Evolutionary conservation across 2,888 invertebrate species (phyloP).

Genomic region (Diachrysia chrysitis): DNA sequence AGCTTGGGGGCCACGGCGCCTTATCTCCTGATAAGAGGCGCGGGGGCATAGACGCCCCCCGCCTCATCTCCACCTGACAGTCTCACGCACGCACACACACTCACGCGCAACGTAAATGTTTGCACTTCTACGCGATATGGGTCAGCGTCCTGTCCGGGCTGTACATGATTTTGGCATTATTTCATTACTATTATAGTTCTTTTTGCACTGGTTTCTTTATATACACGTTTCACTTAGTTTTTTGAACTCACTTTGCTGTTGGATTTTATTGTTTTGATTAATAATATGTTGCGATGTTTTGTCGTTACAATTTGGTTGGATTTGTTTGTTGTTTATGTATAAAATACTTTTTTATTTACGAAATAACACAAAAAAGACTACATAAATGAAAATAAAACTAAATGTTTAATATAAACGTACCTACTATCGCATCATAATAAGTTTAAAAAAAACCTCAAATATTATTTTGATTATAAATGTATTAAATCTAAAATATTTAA

Average conservation of each 20-base stretch:
- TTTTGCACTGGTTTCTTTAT: constrained; percentile 60
- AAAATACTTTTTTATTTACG: neutral
- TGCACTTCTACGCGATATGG: constrained; percentile 67
- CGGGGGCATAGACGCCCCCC: constrained; percentile 86
- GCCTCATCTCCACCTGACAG: constrained; percentile 88
- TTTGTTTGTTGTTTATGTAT: constrained; percentile 3
- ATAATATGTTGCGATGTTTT: constrained; percentile 69
- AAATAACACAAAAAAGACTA: neutral
- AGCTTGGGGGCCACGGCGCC: constrained; percentile 81
- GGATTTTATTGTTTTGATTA: constrained; percentile 40
- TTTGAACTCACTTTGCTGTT: constrained; percentile 52
- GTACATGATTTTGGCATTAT: constrained; percentile 76
- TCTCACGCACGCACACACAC: constrained; percentile 74
- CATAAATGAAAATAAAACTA: neutral
- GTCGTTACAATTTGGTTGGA: constrained; percentile 32
- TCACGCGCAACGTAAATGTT: constrained; percentile 70
- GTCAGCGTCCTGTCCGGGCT: constrained; percentile 87
- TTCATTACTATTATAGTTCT: constrained; percentile 68
- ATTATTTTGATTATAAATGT: too few species aligned
- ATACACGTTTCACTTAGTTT: constrained; percentile 59
- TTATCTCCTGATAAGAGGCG: constrained; percentile 88
- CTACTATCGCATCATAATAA: neutral
- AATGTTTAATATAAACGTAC: neutral
- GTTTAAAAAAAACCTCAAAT: neutral
- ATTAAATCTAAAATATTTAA: neutral